A percentile compares a stretch with the other conserved stretches of the same genome.
phyloP scores from a whole-genome alignment of 2,797 vertebrate species.

The Odontamblyopus rebecca region DNA sequence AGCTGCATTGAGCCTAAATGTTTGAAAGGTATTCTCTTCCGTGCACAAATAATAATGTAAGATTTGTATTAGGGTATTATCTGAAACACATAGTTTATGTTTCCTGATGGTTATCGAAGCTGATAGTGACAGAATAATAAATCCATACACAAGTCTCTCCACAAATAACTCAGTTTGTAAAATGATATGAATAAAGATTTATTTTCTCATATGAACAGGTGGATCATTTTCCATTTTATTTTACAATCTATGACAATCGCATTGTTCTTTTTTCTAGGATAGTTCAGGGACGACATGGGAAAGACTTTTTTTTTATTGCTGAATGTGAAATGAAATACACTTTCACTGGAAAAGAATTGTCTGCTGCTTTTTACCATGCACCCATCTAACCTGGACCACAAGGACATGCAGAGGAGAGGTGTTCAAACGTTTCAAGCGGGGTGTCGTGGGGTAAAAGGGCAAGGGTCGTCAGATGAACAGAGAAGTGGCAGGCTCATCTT shows the following conservation, averaged over 20 bases:
- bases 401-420: conserved; percentile 94
- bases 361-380: conserved; percentile 96
- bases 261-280: conserved; percentile 84
- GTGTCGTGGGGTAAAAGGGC: conserved; percentile 58
- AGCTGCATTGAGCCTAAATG: background rate
- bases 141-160: conserved; percentile 45
- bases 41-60: background rate
- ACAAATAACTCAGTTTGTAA: conserved; percentile 74
- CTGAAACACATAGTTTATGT: background rate
- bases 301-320: conserved; percentile 89
- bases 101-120: conserved; percentile 18
- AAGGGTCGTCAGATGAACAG: conserved; percentile 73
- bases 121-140: conserved; percentile 30
- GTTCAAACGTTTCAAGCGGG: conserved; percentile 81
- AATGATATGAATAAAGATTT: conserved; percentile 86
- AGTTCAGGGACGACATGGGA: conserved; percentile 84
- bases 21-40: background rate
- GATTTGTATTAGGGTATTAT: background rate
- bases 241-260: conserved; percentile 93
- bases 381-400: conserved; percentile 98
- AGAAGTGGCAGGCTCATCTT: conserved; percentile 52
- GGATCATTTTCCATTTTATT: conserved; percentile 81
- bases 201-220: conserved; percentile 86
- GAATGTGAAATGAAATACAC: conserved; percentile 95
- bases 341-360: conserved; percentile 87